These are phyloP conservation scores for Typhlichthys eigenmanni DNA, from an alignment of 2,797 vertebrate species.

Conservation along the genomic window DNA sequence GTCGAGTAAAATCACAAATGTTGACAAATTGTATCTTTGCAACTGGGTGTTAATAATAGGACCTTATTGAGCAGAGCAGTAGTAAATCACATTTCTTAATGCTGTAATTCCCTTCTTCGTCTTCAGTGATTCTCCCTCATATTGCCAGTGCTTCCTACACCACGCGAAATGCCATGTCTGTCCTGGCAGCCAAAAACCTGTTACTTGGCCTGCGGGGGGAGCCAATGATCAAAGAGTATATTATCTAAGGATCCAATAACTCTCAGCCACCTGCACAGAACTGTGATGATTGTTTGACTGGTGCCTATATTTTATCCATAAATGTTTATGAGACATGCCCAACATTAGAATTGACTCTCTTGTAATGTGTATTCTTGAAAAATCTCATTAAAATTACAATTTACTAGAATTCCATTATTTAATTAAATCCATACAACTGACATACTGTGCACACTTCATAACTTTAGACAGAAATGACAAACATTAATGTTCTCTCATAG, in stretches of 20 bases:
- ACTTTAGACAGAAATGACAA: slow-evolving; percentile 54
- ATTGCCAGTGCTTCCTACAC: slow-evolving; percentile 82
- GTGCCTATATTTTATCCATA: not conserved
- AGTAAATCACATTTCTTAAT: no score
- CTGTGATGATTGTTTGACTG: not conserved
- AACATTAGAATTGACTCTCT: not conserved
- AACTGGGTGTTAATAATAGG: no score
- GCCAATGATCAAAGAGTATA: slow-evolving; percentile 79
- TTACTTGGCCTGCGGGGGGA: slow-evolving; percentile 78
- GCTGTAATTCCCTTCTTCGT: slow-evolving; percentile 4
- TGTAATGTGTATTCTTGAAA: slow-evolving; percentile 22
- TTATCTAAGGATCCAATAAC: slow-evolving; percentile 53
- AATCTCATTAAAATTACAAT: slow-evolving; percentile 17
- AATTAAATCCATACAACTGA: slow-evolving; percentile 62
- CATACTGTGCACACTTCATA: slow-evolving; percentile 55
- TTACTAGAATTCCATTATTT: slow-evolving; percentile 38
- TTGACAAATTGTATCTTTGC: no score
- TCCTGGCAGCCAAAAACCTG: slow-evolving; percentile 82
- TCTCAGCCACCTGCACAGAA: not conserved
- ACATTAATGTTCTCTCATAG: slow-evolving; percentile 46
- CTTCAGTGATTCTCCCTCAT: slow-evolving; percentile 84
- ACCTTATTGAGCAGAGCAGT: no score
- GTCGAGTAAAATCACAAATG: not conserved
- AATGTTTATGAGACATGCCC: slow-evolving; percentile 9
- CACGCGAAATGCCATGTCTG: slow-evolving; percentile 84